Percentiles rank a stretch among this genome's conserved stretches.
These are phyloP conservation scores for Cossypha polioptera DNA, from an alignment of 2,797 vertebrate genomes.

Conservation along the genomic window DNA sequence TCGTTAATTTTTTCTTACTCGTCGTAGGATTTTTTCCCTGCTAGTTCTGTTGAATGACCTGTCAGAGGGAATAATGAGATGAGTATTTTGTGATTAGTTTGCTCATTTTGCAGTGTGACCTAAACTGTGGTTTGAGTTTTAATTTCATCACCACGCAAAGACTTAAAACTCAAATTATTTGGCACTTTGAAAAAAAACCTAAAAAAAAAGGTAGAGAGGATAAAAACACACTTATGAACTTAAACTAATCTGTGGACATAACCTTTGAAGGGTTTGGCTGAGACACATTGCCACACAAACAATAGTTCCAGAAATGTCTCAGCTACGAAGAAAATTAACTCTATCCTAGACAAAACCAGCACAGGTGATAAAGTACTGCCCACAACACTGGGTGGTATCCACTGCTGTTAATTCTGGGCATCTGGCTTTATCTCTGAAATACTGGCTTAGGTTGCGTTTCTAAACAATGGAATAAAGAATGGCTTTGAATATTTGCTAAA, in stretches of 20 bases:
- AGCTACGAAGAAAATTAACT: background rate
- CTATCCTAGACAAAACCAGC: background rate
- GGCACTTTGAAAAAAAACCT: background rate
- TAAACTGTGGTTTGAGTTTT: background rate
- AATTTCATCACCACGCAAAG: background rate
- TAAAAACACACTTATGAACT: background rate
- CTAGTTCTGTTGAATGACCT: background rate
- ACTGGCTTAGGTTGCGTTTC: background rate
- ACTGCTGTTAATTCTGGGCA: background rate
- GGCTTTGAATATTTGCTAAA: background rate
- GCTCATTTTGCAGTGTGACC: background rate
- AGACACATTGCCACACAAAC: background rate
- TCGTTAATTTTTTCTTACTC: background rate
- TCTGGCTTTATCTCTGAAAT: background rate
- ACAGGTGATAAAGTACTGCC: background rate
- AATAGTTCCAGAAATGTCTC: background rate
- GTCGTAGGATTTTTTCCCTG: background rate
- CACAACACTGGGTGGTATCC: fast-evolving
- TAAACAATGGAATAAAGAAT: background rate
- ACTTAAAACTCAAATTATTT: background rate
- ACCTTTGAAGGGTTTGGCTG: background rate
- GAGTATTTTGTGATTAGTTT: background rate
- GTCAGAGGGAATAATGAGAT: background rate
- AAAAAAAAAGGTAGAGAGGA: background rate
- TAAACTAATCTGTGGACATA: background rate